Evolutionary conservation across 2,888 invertebrate species (phyloP).

Genomic region (Drosophila diplacantha): DNA sequence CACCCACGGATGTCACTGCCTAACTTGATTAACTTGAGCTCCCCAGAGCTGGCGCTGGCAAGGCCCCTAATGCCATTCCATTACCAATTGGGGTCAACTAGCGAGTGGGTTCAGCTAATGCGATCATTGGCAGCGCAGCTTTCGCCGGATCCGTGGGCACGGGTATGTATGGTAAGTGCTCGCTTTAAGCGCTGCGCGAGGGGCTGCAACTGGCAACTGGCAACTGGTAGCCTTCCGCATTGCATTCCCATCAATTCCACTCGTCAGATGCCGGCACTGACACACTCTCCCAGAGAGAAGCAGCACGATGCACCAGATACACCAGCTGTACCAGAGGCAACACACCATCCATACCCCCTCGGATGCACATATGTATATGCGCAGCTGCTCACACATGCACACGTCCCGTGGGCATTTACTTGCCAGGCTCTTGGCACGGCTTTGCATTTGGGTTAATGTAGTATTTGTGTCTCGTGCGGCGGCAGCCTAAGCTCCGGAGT

Average conservation of each 20-base stretch:
- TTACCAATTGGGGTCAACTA: constrained; percentile 29
- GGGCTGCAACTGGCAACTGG: constrained; percentile 5
- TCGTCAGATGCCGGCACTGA: constrained; percentile 37
- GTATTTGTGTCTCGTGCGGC: constrained; percentile 59
- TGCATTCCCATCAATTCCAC: constrained; percentile 47
- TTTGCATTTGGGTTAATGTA: constrained; percentile 71
- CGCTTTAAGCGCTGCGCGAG: constrained; percentile 29
- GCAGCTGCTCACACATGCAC: constrained; percentile 24
- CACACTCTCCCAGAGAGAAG: not conserved
- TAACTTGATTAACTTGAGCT: constrained; percentile 19
- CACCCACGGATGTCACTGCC: not conserved
- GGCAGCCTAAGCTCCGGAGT: constrained; percentile 43
- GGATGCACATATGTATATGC: not conserved
- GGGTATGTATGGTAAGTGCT: constrained; percentile 18
- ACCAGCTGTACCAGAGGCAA: constrained; percentile 1
- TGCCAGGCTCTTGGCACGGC: constrained; percentile 60
- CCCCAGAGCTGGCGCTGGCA: not conserved
- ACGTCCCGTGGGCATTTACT: constrained; percentile 55
- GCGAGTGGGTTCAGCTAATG: constrained; percentile 22
- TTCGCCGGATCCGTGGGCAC: constrained; percentile 14
- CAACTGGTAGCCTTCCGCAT: constrained; percentile 35
- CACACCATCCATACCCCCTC: not conserved
- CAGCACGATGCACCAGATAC: not conserved
- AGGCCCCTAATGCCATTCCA: constrained; percentile 17
- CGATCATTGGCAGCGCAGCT: constrained; percentile 20